Percentiles rank a stretch among this genome's conserved stretches.
These are phyloP conservation scores for Toxonevra muliebris DNA, from an alignment of 2,888 invertebrate species.

Conservation along the genomic window DNA sequence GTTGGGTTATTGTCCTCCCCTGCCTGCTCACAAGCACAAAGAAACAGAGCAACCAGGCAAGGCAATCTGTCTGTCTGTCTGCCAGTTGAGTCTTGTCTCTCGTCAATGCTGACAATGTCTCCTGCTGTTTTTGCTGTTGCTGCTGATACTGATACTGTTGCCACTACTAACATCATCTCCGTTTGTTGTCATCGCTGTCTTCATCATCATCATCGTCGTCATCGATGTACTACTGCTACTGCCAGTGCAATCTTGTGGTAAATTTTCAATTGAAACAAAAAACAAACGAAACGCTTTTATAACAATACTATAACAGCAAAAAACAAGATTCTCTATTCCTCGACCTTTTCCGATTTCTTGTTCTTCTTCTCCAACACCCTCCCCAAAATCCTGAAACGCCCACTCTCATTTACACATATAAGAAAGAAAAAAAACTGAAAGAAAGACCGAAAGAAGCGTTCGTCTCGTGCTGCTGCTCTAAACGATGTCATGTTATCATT, in stretches of 20 bases:
- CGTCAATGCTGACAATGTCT: not conserved
- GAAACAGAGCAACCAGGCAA: not conserved
- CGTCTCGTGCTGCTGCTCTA: not conserved
- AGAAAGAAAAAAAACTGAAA: constrained; percentile 31
- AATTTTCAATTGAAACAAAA: not conserved
- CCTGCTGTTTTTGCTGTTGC: not conserved
- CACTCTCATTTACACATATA: constrained; percentile 3
- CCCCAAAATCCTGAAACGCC: not conserved
- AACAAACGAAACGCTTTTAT: no score
- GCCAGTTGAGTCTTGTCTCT: no score
- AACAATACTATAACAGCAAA: no score
- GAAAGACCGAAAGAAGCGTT: constrained; percentile 19
- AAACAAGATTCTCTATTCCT: no score
- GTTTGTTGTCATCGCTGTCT: not conserved
- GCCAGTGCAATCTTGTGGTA: not conserved
- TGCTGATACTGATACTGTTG: not conserved
- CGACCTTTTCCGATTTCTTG: no score
- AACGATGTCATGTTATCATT: constrained; percentile 45
- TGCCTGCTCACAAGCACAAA: no score
- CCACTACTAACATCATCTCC: not conserved
- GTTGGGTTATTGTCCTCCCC: no score
- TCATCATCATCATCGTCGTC: not conserved
- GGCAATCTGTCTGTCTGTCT: no score
- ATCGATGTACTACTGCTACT: not conserved
- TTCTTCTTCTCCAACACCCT: no score